Percentiles rank a stretch among this genome's conserved stretches.
Evolutionary conservation across 2,797 vertebrate genomes (phyloP).

Genomic region (Cyclopterus lumpus): DNA sequence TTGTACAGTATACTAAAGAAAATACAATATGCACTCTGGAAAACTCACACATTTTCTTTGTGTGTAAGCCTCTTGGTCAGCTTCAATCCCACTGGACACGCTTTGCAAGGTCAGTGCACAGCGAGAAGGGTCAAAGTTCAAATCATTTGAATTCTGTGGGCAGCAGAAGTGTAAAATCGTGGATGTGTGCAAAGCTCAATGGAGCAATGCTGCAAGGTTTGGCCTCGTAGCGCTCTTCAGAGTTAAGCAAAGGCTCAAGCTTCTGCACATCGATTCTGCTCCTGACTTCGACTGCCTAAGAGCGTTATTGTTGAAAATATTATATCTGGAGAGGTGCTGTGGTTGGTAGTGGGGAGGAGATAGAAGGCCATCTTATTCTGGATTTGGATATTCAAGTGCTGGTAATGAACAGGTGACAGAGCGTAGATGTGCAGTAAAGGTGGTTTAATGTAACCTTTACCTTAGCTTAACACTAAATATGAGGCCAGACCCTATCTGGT

Average conservation of each 20-base stretch:
- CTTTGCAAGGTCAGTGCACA: slow-evolving; percentile 39
- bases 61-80: slow-evolving; percentile 8
- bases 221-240: neutral
- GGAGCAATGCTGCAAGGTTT: slow-evolving; percentile 37
- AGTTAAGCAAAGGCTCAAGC: slow-evolving; percentile 39
- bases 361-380: neutral
- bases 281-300: slow-evolving; percentile 1
- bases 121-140: slow-evolving; percentile 14
- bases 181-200: slow-evolving; percentile 26
- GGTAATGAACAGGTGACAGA: neutral
- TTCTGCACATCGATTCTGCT: slow-evolving; percentile 7
- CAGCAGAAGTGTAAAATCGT: slow-evolving; percentile 29
- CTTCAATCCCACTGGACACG: slow-evolving; percentile 15
- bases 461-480: neutral
- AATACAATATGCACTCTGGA: neutral
- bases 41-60: neutral
- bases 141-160: slow-evolving; percentile 25
- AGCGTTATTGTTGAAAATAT: slow-evolving; percentile 15
- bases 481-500: neutral
- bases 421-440: neutral
- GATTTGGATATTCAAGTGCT: slow-evolving; percentile 1
- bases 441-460: neutral
- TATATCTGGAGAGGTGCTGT: slow-evolving; percentile 5
- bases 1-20: neutral
- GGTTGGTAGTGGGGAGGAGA: neutral